A percentile compares a stretch with the other conserved stretches of the same genome.
Conservation (phyloP, 2,797 vertebrate species). For the Vultur gryphus region DNA sequence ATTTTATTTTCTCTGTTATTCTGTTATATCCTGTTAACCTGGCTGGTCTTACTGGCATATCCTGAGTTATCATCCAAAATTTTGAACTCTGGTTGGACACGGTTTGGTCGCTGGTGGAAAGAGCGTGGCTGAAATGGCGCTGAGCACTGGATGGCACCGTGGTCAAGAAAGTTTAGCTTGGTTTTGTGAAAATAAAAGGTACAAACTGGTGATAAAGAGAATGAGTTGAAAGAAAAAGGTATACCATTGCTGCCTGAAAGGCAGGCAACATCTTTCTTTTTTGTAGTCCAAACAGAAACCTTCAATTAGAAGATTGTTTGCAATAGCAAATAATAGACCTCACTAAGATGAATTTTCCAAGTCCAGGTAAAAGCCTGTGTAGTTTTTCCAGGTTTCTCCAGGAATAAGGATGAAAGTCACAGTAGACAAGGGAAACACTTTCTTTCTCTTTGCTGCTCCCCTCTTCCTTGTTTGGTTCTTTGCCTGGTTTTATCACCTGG, state of each 20-base stretch:
- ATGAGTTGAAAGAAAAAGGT: not conserved
- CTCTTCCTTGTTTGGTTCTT: not conserved
- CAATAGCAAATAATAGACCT: not conserved
- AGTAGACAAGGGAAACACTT: not conserved
- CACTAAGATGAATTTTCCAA: not conserved
- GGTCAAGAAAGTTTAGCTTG: not conserved
- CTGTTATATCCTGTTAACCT: not conserved
- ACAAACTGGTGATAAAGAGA: not conserved
- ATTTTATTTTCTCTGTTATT: not conserved
- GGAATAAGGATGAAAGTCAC: not conserved
- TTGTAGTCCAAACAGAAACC: not conserved
- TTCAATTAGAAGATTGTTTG: not conserved
- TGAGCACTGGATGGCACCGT: accelerated
- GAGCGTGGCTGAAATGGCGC: not conserved
- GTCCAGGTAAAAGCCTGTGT: not conserved
- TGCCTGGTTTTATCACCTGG: not conserved
- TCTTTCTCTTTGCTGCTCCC: not conserved
- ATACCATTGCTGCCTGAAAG: not conserved
- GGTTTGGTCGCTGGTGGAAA: not conserved
- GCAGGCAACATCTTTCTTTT: accelerated
- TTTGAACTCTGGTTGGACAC: not conserved
- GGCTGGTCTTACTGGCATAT: not conserved
- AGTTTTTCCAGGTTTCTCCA: not conserved
- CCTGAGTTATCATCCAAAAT: not conserved
- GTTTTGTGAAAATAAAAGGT: not conserved